phyloP scores from a whole-genome alignment of 2,113 vertebrate species.

The Dicaeum eximium region DNA sequence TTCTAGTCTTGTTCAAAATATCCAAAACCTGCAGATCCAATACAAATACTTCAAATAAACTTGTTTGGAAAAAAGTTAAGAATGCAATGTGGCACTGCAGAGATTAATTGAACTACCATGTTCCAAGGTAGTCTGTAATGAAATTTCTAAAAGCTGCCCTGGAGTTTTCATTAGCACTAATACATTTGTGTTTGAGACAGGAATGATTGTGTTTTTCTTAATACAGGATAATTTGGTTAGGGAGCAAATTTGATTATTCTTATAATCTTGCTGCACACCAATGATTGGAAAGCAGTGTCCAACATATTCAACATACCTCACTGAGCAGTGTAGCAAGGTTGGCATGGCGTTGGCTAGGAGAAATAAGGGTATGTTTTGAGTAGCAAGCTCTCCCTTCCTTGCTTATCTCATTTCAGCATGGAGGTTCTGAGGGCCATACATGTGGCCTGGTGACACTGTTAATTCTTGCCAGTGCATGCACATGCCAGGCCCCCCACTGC shows the following conservation, averaged over 20 bases:
- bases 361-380: background rate
- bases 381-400: background rate
- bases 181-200: constrained; percentile 23
- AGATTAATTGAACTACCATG: constrained; percentile 30
- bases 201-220: constrained; percentile 5
- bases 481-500: background rate
- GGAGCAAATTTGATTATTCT: constrained; percentile 32
- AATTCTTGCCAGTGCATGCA: background rate
- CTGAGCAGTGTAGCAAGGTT: background rate
- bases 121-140: constrained; percentile 32
- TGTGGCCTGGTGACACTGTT: background rate
- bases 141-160: constrained; percentile 42
- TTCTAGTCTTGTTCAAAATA: background rate
- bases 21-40: background rate
- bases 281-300: background rate
- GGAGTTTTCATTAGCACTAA: constrained; percentile 49
- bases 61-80: constrained; percentile 16
- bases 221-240: background rate
- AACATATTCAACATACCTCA: background rate
- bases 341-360: background rate
- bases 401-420: background rate
- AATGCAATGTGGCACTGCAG: background rate
- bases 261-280: background rate
- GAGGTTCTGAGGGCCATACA: background rate
- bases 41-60: background rate